Conservation (phyloP, 1,140 invertebrate genomes). For the Lucilia cuprina region DNA sequence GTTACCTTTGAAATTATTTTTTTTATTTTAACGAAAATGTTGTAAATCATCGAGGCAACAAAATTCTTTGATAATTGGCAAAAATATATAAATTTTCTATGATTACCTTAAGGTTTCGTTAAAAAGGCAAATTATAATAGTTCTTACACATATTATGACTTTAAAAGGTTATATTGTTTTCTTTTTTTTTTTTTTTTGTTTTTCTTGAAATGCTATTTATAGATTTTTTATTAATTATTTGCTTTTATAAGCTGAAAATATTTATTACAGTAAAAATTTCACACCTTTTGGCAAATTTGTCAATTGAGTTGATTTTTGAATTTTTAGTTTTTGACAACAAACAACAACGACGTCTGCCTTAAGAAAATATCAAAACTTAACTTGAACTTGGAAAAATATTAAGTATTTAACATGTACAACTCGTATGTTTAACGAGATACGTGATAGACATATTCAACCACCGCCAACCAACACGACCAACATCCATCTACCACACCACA, state of each 20-base stretch:
- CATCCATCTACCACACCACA: not conserved
- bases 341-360: not conserved
- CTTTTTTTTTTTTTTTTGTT: no score
- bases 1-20: not conserved
- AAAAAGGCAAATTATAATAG: not conserved
- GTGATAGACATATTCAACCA: constrained; percentile 40
- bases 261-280: constrained; percentile 11
- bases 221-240: not conserved
- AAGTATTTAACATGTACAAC: constrained; percentile 38
- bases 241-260: not conserved
- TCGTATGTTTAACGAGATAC: constrained; percentile 39
- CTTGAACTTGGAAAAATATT: constrained; percentile 35
- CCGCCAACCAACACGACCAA: not conserved
- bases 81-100: constrained; percentile 10
- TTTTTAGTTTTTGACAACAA: not conserved
- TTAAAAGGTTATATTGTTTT: not conserved
- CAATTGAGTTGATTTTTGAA: constrained; percentile 15
- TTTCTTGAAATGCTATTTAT: not conserved
- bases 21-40: constrained; percentile 1
- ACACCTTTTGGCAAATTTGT: constrained; percentile 8
- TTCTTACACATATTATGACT: not conserved
- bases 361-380: not conserved
- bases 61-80: constrained; percentile 15
- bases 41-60: not conserved
- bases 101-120: not conserved